A percentile compares a stretch with the other conserved stretches of the same genome.
Evolutionary conservation across 2,888 invertebrate species (phyloP).

Genomic region (Petrophora chlorosata): DNA sequence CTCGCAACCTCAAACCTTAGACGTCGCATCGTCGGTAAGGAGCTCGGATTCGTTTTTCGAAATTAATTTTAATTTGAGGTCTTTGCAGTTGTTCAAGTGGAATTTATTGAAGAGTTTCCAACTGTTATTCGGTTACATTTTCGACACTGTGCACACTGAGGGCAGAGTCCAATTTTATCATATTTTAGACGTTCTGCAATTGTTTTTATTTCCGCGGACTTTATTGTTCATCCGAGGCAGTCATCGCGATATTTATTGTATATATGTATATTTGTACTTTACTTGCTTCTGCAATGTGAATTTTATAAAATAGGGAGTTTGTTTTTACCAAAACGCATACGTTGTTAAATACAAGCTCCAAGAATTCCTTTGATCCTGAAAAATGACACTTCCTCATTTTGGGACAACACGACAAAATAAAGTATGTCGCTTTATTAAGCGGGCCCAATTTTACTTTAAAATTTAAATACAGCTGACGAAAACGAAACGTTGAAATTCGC

Average conservation of each 20-base stretch:
- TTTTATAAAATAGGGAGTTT: too few species aligned
- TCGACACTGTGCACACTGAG: constrained; percentile 1
- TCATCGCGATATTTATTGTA: background rate
- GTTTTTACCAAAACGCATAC: too few species aligned
- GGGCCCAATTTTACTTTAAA: constrained; percentile 26
- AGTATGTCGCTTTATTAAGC: too few species aligned
- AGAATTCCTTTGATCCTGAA: constrained; percentile 1
- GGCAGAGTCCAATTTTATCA: constrained; percentile 3
- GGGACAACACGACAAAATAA: constrained; percentile 25
- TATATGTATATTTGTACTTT: too few species aligned
- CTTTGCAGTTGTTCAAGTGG: constrained; percentile 27
- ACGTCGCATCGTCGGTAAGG: constrained; percentile 14
- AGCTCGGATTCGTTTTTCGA: constrained; percentile 24
- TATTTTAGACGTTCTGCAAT: constrained; percentile 1
- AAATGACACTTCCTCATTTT: constrained; percentile 13
- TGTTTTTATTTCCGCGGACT: background rate
- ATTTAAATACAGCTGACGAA: constrained; percentile 35
- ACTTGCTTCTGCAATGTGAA: too few species aligned
- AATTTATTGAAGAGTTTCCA: constrained; percentile 28
- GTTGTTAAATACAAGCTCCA: too few species aligned
- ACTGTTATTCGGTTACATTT: constrained; percentile 21
- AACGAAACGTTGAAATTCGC: constrained; percentile 30
- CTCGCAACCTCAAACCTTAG: constrained; percentile 18
- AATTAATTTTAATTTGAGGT: constrained; percentile 33
- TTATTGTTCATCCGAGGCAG: background rate